These are phyloP conservation scores for Pteropus rufus DNA, from an alignment of 2,797 vertebrate species.

Conservation along the genomic window DNA sequence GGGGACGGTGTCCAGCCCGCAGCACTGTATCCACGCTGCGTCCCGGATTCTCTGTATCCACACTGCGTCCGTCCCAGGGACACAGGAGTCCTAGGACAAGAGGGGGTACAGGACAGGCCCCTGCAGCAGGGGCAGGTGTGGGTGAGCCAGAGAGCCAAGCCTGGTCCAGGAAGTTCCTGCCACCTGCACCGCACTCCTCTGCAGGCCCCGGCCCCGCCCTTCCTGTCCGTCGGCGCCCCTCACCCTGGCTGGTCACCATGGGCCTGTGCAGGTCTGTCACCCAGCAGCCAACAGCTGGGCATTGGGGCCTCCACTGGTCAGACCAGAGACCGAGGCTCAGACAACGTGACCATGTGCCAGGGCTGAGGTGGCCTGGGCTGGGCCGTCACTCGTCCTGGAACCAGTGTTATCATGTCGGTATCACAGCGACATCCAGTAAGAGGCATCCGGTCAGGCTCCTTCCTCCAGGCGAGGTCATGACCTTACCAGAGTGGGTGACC, in stretches of 20 bases:
- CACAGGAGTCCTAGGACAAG: background rate
- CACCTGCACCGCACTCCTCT: rapidly evolving
- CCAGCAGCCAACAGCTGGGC: background rate
- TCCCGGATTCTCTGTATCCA: rapidly evolving
- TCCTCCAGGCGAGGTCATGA: background rate
- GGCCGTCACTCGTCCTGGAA: background rate
- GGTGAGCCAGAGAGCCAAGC: background rate
- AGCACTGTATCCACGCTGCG: rapidly evolving
- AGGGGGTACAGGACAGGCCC: too few relatives aligned
- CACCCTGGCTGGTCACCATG: rapidly evolving
- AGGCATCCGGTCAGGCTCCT: background rate
- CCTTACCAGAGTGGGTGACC: background rate
- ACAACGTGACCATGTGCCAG: background rate
- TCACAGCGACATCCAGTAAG: background rate
- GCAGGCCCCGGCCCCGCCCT: too few relatives aligned
- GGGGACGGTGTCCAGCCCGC: rapidly evolving
- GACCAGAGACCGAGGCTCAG: background rate
- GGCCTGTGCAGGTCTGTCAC: background rate
- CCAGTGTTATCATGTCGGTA: background rate
- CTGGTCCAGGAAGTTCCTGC: background rate
- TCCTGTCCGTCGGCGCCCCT: background rate
- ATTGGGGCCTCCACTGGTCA: background rate
- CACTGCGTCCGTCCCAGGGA: background rate
- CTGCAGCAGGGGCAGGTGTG: background rate
- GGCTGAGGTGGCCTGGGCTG: too few relatives aligned